Base-by-base conservation (phyloP, 2,113 vertebrate genomes). In the Seriola aureovittata region DNA sequence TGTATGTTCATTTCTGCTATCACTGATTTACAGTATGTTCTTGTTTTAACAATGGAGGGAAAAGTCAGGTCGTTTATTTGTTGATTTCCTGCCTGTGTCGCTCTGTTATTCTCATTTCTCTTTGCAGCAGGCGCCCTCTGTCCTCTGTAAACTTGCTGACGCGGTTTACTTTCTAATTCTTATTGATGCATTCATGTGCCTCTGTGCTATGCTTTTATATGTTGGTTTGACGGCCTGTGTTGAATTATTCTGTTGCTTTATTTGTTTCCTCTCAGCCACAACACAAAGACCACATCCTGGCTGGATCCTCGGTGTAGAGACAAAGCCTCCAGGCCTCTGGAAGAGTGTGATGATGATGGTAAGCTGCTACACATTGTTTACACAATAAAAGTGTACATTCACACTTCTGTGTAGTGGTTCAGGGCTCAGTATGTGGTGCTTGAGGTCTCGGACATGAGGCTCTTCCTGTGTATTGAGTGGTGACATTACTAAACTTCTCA, bases 261-360 rank as follows among this genome's bases (percentile, higher is more conserved):
- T 85, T 88, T 91, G 44, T 90, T 74, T 87, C 65, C 68, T 93
- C 94, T 77, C 90, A 99, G 98, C 96, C 98, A 99, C 94, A 99
- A 99, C 93, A 99, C 98, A 93, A 99, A 99, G 95, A 99, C 98
- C 84, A 99, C 98, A 80, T 99, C 98, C 88, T 99, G 98, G 98
- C 93, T 99, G 92, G 98, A 99, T 94, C 98, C 98, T 91, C 97
- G 98, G 94, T 99, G 97, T 95, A 94, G 97, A 95, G 98, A 96
- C 93, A 98, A 98, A 94, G 96, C 96, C 90, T 96, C 96, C 88
- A 97, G 99, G 93, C 96, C 97, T 90, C 95, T 98, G 92, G 98
- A 99, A 94, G 98, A 99, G 95, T 99, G 98, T 94, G 98, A 99
- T 84, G 98, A 99, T 82, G 98, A 99, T 96, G 98, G 98, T 99